Evolutionary conservation across 2,888 invertebrate species (phyloP).

Genomic region (Lymantria monacha): DNA sequence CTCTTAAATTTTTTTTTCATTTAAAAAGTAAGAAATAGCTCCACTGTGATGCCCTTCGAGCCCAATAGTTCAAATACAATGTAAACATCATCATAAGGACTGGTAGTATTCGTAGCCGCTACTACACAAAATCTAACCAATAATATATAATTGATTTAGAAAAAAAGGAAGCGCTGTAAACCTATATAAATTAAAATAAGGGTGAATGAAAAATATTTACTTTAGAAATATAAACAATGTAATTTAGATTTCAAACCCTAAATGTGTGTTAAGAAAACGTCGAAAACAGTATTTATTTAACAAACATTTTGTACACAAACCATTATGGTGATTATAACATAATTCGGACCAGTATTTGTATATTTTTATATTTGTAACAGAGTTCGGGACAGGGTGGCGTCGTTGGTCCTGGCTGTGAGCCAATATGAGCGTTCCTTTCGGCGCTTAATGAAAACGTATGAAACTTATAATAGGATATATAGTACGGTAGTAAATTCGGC

Average conservation of each 20-base stretch:
- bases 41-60: too few relatives aligned
- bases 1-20: too few relatives aligned
- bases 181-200: too few relatives aligned
- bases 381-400: constrained; percentile 31
- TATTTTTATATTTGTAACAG: constrained; percentile 19
- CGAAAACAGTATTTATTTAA: background rate
- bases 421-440: constrained; percentile 30
- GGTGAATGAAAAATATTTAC: too few relatives aligned
- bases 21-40: too few relatives aligned
- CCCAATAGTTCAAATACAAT: too few relatives aligned
- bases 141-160: too few relatives aligned
- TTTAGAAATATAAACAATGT: background rate
- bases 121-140: too few relatives aligned
- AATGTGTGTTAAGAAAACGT: background rate
- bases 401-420: constrained; percentile 22
- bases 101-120: too few relatives aligned
- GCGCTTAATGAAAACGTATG: constrained; percentile 32
- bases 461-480: constrained; percentile 24
- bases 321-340: constrained; percentile 21
- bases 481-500: constrained; percentile 16
- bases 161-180: too few relatives aligned
- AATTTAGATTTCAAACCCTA: background rate
- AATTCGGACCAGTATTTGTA: constrained; percentile 19
- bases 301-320: constrained; percentile 4
- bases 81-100: too few relatives aligned